phyloP scores from a whole-genome alignment of 2,888 invertebrate genomes.

The Tineola bisselliella region DNA sequence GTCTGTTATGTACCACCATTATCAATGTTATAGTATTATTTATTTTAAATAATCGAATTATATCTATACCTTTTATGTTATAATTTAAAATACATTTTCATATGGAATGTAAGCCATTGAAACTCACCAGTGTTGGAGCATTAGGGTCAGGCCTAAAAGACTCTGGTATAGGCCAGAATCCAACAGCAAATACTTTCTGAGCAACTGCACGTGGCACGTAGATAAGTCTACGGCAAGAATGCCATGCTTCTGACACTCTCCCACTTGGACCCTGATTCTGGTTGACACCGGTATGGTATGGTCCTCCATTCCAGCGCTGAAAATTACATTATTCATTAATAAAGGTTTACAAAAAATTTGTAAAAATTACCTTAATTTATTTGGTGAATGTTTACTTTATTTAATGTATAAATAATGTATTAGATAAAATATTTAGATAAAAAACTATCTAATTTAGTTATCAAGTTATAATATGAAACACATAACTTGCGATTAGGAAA shows the following conservation, averaged over 20 bases:
- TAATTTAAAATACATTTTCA: no score
- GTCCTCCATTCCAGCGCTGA: slow-evolving; percentile 59
- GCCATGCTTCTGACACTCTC: slow-evolving; percentile 80
- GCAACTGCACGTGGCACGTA: slow-evolving; percentile 92
- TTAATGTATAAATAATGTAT: no score
- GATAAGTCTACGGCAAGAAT: slow-evolving; percentile 85
- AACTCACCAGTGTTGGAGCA: slow-evolving; percentile 78
- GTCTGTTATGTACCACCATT: no score
- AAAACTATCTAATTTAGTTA: no score
- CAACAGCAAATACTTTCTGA: slow-evolving; percentile 90
- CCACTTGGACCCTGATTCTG: slow-evolving; percentile 46
- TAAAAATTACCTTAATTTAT: not conserved
- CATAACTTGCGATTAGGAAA: no score
- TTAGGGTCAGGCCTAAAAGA: slow-evolving; percentile 96
- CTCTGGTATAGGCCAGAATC: slow-evolving; percentile 99
- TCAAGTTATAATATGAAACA: no score
- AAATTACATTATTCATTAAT: slow-evolving; percentile 18
- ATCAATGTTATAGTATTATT: no score
- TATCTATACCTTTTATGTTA: no score
- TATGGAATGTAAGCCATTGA: no score
- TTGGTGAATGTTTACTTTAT: no score
- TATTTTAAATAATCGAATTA: no score
- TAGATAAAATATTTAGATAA: no score
- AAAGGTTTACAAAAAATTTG: not conserved
- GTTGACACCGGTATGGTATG: slow-evolving; percentile 40